Base-by-base conservation (phyloP, 2,113 vertebrate genomes). In the Chauna torquata region DNA sequence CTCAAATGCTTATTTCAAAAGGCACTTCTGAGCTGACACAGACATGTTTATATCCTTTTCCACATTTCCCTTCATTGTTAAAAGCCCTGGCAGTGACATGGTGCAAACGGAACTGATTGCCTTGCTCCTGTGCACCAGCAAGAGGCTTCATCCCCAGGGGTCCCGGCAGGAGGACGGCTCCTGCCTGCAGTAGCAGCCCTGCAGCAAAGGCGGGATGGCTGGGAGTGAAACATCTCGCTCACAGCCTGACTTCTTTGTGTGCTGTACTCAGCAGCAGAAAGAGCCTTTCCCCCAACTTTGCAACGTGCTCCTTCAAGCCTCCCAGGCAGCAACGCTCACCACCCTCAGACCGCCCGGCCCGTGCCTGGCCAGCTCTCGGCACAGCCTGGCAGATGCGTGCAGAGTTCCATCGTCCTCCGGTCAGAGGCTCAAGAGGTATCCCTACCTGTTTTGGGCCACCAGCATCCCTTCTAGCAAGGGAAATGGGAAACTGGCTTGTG, bases 131-230 rank as follows among this genome's bases (percentile, higher is more conserved):
- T 12, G 65, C 64, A 22, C 16, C 15, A 28, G 12, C 4, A 19
- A 30, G 47, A 55, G 58, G 49, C 19, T 40, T 25, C 9, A 0
- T 49, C 50, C 12, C 23, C 0, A 2, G 28, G n/a, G 2, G 4
- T 7, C 45, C 36, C 3, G 12, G 44, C 12, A 11, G 55, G 7
- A 28, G 32, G 55, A 32, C 28, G 40, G 68, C 47, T 59, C 40
- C 54, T 44, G 40, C 59, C 25, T 12, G 7, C 34, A 8, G 10
- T 27, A 25, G 8, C 22, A 16, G 34, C 18, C 24, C 44, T 30
- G 38, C 44, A 19, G 18, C 40, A 22, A 18, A 4, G 69, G 34
- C 25, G 9, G 69, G 69, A 47, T 7, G 22, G 24, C 30, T 59
- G 47, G 64, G 55, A 76, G 47, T 4, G 9, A 36, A 57, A 38